Percentiles rank a stretch among this genome's conserved stretches.
phyloP scores from a whole-genome alignment of 2,888 invertebrate genomes.

The Brachypterus glaber region DNA sequence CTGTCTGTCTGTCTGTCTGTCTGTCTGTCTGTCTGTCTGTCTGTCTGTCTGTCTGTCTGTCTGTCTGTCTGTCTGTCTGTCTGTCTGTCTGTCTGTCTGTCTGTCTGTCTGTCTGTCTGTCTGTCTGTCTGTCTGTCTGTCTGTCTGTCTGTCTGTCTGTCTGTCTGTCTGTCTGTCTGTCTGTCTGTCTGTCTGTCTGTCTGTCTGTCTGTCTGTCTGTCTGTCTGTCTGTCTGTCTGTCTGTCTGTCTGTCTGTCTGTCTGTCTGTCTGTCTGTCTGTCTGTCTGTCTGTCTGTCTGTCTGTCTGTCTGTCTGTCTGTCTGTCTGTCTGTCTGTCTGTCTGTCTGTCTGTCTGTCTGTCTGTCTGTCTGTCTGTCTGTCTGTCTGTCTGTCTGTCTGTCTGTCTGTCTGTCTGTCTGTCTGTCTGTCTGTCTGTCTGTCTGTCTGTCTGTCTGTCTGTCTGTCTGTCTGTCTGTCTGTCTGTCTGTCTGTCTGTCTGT shows the following conservation, averaged over 20 bases:
- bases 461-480: too few species aligned
- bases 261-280: slow-evolving; percentile 2
- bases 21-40: slow-evolving; percentile 2
- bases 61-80: slow-evolving; percentile 2
- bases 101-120: slow-evolving; percentile 2
- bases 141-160: slow-evolving; percentile 2
- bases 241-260: slow-evolving; percentile 2
- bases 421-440: too few species aligned
- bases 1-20: slow-evolving; percentile 2
- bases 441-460: too few species aligned
- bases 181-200: slow-evolving; percentile 2
- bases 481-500: too few species aligned
- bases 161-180: slow-evolving; percentile 2
- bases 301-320: not conserved
- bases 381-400: too few species aligned
- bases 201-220: slow-evolving; percentile 2
- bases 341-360: too few species aligned
- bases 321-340: too few species aligned
- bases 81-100: slow-evolving; percentile 2
- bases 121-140: slow-evolving; percentile 2
- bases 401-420: too few species aligned
- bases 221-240: slow-evolving; percentile 2
- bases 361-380: too few species aligned
- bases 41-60: slow-evolving; percentile 2
- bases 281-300: not conserved